Conservation (phyloP, 2,113 vertebrate genomes). For the Bubo bubo region DNA sequence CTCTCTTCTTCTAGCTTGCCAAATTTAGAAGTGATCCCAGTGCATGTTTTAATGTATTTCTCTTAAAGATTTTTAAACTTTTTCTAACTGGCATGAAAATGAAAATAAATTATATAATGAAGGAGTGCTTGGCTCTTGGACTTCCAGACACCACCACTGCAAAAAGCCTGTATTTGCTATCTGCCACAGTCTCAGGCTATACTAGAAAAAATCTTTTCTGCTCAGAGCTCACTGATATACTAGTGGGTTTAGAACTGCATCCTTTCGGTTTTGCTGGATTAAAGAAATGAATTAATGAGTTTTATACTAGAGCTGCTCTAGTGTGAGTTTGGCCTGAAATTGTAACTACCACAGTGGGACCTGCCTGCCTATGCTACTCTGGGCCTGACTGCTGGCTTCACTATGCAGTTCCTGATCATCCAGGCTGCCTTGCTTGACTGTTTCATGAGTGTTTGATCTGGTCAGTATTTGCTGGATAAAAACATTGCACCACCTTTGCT, state of each 20-base stretch:
- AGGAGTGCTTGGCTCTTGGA: background rate
- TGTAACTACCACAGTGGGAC: background rate
- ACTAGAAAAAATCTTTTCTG: background rate
- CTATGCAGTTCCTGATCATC: background rate
- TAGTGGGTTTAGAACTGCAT: background rate
- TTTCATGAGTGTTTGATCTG: slow-evolving; percentile 2
- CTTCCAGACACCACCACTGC: background rate
- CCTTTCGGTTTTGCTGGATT: slow-evolving; percentile 1
- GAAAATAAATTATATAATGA: slow-evolving; percentile 1
- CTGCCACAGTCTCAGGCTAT: background rate
- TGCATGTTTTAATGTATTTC: background rate
- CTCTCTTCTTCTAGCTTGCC: background rate
- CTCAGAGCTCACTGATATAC: background rate
- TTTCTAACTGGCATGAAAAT: background rate
- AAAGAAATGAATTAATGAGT: background rate
- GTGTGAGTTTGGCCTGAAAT: background rate
- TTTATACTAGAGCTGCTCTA: background rate
- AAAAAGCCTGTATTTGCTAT: background rate
- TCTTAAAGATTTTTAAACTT: background rate
- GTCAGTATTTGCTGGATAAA: slow-evolving; percentile 3
- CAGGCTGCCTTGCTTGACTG: background rate
- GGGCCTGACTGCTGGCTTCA: background rate
- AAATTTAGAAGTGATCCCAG: background rate
- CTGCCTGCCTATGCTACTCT: background rate
- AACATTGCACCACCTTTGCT: background rate